phyloP scores from a whole-genome alignment of 2,797 vertebrate genomes.

The Acestrorhynchus altus region DNA sequence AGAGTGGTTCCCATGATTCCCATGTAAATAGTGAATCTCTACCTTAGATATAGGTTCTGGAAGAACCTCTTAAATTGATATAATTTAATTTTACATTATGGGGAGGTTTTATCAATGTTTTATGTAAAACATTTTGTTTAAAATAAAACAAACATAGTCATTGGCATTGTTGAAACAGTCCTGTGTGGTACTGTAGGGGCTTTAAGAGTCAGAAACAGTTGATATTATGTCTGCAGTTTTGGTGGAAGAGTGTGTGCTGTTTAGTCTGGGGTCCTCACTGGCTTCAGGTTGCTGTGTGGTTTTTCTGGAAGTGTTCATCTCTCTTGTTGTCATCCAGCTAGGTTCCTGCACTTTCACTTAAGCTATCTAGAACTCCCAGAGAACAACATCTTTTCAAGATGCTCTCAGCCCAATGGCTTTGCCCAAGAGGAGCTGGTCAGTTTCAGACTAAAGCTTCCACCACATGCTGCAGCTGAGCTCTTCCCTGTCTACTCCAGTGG shows the following conservation, averaged over 20 bases:
- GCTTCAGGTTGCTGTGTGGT: not conserved
- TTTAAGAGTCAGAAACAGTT: too few relatives aligned
- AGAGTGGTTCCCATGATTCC: too few relatives aligned
- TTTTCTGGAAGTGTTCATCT: slow-evolving; percentile 1
- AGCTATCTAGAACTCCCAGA: slow-evolving; percentile 16
- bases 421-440: slow-evolving; percentile 50
- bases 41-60: too few relatives aligned
- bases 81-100: too few relatives aligned
- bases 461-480: slow-evolving; percentile 39
- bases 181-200: not conserved
- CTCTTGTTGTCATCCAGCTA: slow-evolving; percentile 29
- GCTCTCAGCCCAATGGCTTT: slow-evolving; percentile 34
- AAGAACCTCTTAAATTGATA: too few relatives aligned
- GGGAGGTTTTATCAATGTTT: too few relatives aligned
- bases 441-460: slow-evolving; percentile 53
- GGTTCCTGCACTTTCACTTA: slow-evolving; percentile 38
- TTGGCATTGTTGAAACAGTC: too few relatives aligned
- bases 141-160: too few relatives aligned
- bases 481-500: slow-evolving; percentile 44
- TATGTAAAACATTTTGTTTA: too few relatives aligned
- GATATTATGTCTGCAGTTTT: too few relatives aligned
- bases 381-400: slow-evolving; percentile 25
- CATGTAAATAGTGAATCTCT: too few relatives aligned
- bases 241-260: slow-evolving; percentile 16
- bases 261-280: slow-evolving; percentile 33